A percentile compares a stretch with the other conserved stretches of the same genome.
These are phyloP conservation scores for Aphaenogaster ashmeadi DNA, from an alignment of 1,140 invertebrate genomes.

Conservation along the genomic window DNA sequence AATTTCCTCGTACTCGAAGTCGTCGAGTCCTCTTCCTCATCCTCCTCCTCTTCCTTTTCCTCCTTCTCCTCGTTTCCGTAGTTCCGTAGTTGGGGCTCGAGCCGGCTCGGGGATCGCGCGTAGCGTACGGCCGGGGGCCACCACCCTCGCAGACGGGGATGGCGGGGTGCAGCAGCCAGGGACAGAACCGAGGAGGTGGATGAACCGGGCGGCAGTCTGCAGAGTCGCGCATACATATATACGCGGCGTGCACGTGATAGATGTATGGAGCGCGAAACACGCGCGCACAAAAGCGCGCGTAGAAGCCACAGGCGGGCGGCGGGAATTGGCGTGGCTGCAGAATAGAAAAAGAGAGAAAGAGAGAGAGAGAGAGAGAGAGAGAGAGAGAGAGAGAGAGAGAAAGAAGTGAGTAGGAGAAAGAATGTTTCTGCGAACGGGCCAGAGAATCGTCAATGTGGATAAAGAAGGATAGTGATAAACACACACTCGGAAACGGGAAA, in stretches of 20 bases:
- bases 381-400: conserved; percentile 60
- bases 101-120: conserved; percentile 70
- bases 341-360: conserved; percentile 44
- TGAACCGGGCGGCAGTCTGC: conserved; percentile 84
- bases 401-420: conserved; percentile 48
- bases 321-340: conserved; percentile 57
- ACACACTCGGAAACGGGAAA: background rate
- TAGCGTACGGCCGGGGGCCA: conserved; percentile 62
- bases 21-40: conserved; percentile 31
- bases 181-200: conserved; percentile 84
- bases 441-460: conserved; percentile 35
- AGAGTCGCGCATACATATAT: conserved; percentile 66
- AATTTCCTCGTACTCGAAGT: conserved; percentile 23
- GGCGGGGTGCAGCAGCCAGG: conserved; percentile 79
- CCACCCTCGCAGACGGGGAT: conserved; percentile 76
- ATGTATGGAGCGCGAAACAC: conserved; percentile 17
- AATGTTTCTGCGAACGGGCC: conserved; percentile 35
- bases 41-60: background rate
- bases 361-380: conserved; percentile 62
- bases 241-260: conserved; percentile 38
- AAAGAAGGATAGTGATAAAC: conserved; percentile 24
- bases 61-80: conserved; percentile 52
- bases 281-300: conserved; percentile 35
- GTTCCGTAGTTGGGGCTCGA: conserved; percentile 61
- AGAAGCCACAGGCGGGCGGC: conserved; percentile 34